phyloP scores from a whole-genome alignment of 2,888 invertebrate species.

The Drosophila nr. medialis region DNA sequence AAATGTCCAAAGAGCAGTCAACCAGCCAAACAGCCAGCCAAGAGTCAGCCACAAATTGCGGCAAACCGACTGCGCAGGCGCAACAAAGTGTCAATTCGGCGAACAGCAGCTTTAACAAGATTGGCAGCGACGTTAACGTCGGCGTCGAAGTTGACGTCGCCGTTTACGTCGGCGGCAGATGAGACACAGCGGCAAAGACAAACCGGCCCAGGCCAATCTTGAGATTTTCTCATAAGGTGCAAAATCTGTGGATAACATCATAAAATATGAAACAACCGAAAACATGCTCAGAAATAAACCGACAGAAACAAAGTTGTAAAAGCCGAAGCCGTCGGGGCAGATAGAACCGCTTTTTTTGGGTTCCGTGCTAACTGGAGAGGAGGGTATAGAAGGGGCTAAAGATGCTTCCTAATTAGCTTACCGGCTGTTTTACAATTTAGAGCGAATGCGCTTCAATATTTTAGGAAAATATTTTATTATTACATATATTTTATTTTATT shows the following conservation, averaged over 20 bases:
- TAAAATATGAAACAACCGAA: slow-evolving; percentile 58
- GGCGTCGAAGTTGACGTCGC: slow-evolving; percentile 21
- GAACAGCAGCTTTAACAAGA: slow-evolving; percentile 73
- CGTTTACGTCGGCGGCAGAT: slow-evolving; percentile 33
- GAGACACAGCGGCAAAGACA: slow-evolving; percentile 29
- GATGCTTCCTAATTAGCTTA: slow-evolving; percentile 69
- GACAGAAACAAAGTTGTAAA: slow-evolving; percentile 57
- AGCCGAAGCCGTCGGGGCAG: slow-evolving; percentile 33
- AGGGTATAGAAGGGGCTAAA: slow-evolving; percentile 1
- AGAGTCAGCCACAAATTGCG: slow-evolving; percentile 47
- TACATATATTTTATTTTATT: slow-evolving; percentile 8
- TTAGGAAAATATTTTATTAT: slow-evolving; percentile 58
- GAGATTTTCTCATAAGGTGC: slow-evolving; percentile 80
- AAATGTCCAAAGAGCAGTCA: slow-evolving; percentile 63
- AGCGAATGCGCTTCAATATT: slow-evolving; percentile 42
- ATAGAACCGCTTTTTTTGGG: slow-evolving; percentile 61
- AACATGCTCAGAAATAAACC: slow-evolving; percentile 70
- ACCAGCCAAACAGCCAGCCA: slow-evolving; percentile 22
- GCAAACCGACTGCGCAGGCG: slow-evolving; percentile 56
- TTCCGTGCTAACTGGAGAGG: slow-evolving; percentile 5
- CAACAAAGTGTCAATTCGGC: slow-evolving; percentile 78
- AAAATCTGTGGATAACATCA: slow-evolving; percentile 77
- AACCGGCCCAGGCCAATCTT: slow-evolving; percentile 36
- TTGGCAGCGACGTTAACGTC: slow-evolving; percentile 62
- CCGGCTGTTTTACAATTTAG: slow-evolving; percentile 58